phyloP scores from a whole-genome alignment of 2,113 vertebrate genomes.

The Uria aalge region DNA sequence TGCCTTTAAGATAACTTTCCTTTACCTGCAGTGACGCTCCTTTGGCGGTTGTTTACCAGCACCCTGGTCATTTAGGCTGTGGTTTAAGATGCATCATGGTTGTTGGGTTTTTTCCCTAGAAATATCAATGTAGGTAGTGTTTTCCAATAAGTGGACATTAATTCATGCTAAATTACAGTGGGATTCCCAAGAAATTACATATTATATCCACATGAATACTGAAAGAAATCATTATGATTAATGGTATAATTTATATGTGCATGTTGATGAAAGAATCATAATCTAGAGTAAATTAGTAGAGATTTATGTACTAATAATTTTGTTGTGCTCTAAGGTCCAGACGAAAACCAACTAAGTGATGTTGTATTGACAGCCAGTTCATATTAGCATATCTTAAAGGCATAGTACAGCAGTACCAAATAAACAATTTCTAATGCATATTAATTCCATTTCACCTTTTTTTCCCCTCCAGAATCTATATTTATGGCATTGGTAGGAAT shows the following conservation, averaged over 20 bases:
- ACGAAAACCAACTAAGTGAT: slow-evolving; percentile 26
- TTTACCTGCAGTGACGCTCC: neutral
- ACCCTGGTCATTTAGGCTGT: slow-evolving; percentile 8
- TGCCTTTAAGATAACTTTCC: slow-evolving; percentile 35
- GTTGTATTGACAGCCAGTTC: slow-evolving; percentile 46
- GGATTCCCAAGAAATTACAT: slow-evolving; percentile 65
- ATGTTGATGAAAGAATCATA: slow-evolving; percentile 65
- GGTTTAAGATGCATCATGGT: slow-evolving; percentile 19
- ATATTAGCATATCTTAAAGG: slow-evolving; percentile 29
- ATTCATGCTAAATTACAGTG: slow-evolving; percentile 65
- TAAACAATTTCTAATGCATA: neutral
- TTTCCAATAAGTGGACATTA: slow-evolving; percentile 62
- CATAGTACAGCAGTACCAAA: neutral
- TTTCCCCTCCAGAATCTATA: neutral
- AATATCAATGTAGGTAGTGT: neutral
- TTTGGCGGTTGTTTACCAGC: slow-evolving; percentile 1
- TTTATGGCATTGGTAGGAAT: neutral
- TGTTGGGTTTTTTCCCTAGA: slow-evolving; percentile 4
- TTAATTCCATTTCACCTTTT: neutral
- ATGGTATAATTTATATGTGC: slow-evolving; percentile 69
- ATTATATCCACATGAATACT: slow-evolving; percentile 40
- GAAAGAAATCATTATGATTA: slow-evolving; percentile 68
- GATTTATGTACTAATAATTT: slow-evolving; percentile 69
- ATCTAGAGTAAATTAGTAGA: slow-evolving; percentile 65
- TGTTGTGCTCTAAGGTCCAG: slow-evolving; percentile 58